Base-by-base conservation (phyloP, 2,113 vertebrate genomes). In the Aldabrachelys gigantea region DNA sequence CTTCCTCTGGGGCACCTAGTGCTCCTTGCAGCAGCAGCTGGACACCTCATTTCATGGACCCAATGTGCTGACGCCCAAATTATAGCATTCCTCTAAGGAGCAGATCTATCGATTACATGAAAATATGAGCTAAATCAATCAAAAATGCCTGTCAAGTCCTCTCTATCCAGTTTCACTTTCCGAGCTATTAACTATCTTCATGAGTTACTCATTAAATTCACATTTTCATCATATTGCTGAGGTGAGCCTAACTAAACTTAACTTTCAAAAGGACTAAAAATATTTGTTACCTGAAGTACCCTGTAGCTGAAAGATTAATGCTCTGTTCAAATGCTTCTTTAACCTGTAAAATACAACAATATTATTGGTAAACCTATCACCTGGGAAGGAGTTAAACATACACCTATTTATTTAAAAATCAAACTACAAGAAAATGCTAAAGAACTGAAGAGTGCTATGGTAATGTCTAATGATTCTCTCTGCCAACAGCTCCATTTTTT, bases 231-330 rank as follows among this genome's bases (percentile, higher is more conserved):
- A 38, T 84, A 93, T 90, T 81, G 82, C 38, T 83, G 75, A 44
- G 75, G 25, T 47, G 13, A 29, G 44, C 41, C 10, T 78, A 25
- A 4, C 24, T 27, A 78, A 47, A 44, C 75, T 41, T 78, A 47
- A 47, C 3, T 47, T 44, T 57, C n/a, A 53, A 44, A 44, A 89
- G 49, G 49, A 91, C 84, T 1, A 93, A 80, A 91, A 95, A 86
- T 62, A 5, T 3, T 56, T 94, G 96, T 93, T 98, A 99, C 99
- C 98, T 99, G 97, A 98, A 98, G 95, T 98, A 99, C 96, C 99
- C 99, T 85, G 99, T 99, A 35, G 99, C 98, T 52, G 99, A 99
- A 85, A 99, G 97, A 89, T 96, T 99, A 96, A 99, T 98, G 84
- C 98, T 99, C 89, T 98, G 91, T 79, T 98, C 87, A 97, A 98